A percentile compares a stretch with the other conserved stretches of the same genome.
Conservation (phyloP, 2,797 vertebrate genomes). For the Lepus townsendii region DNA sequence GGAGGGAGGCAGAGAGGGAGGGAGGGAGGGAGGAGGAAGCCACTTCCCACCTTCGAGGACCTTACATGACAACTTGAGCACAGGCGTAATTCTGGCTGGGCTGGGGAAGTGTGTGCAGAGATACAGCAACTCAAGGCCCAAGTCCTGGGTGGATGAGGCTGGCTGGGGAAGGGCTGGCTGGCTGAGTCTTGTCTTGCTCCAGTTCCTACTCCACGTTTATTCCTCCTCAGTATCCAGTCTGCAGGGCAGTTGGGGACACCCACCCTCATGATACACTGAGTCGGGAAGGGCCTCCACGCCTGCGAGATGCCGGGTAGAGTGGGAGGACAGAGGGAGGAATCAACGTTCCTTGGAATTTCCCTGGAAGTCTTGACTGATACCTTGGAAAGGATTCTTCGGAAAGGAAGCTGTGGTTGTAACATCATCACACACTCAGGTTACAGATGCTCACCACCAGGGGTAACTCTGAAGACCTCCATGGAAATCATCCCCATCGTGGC, state of each 20-base stretch:
- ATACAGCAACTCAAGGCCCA: neutral
- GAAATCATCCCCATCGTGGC: conserved; percentile 33
- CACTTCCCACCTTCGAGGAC: neutral
- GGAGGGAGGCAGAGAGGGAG: neutral
- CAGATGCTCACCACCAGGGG: neutral
- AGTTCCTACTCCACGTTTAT: neutral
- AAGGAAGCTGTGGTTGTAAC: neutral
- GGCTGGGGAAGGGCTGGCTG: neutral
- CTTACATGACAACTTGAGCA: conserved; percentile 14
- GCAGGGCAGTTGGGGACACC: neutral
- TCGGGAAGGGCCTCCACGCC: neutral
- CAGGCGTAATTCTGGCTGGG: neutral
- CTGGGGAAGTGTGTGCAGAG: neutral
- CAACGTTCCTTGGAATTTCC: conserved; percentile 54
- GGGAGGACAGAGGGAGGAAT: neutral
- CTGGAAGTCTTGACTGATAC: conserved; percentile 47
- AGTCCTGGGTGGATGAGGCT: neutral
- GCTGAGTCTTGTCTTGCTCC: neutral
- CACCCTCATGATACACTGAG: neutral
- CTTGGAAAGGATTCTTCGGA: conserved; percentile 60
- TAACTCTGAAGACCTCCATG: conserved; percentile 19
- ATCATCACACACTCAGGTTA: conserved; percentile 9
- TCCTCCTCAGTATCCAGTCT: neutral
- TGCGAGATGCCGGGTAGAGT: neutral
- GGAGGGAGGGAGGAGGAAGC: neutral